Evolutionary conservation across 2,113 vertebrate genomes (phyloP).

Genomic region (Strigops habroptila): DNA sequence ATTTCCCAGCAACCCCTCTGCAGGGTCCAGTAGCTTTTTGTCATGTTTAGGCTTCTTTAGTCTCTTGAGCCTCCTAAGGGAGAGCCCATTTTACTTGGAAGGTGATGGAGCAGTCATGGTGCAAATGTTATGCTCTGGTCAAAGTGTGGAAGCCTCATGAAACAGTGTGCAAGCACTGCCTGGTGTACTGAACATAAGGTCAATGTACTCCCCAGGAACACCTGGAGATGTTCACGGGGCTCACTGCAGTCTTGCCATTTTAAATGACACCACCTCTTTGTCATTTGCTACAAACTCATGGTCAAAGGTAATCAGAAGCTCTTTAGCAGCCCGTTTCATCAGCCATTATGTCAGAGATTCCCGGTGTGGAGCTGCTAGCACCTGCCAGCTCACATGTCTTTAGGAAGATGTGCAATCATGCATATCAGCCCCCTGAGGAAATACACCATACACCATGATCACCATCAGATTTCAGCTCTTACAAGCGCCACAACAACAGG

Average conservation of each 20-base stretch:
- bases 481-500: neutral
- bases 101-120: fast-evolving
- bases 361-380: neutral
- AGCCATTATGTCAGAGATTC: neutral
- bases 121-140: neutral
- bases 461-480: neutral
- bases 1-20: neutral
- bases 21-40: neutral
- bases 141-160: neutral
- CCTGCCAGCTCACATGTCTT: neutral
- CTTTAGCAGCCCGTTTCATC: neutral
- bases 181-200: fast-evolving
- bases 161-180: too few species aligned
- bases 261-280: neutral
- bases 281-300: neutral
- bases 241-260: neutral
- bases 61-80: neutral
- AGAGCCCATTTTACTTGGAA: neutral
- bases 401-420: neutral
- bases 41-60: neutral
- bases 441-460: neutral
- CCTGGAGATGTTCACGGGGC: neutral
- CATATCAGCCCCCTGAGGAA: neutral
- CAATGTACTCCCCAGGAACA: neutral
- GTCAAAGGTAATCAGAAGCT: neutral